Evolutionary conservation across 2,113 vertebrate genomes (phyloP).

Genomic region (Pterophyllum scalare): DNA sequence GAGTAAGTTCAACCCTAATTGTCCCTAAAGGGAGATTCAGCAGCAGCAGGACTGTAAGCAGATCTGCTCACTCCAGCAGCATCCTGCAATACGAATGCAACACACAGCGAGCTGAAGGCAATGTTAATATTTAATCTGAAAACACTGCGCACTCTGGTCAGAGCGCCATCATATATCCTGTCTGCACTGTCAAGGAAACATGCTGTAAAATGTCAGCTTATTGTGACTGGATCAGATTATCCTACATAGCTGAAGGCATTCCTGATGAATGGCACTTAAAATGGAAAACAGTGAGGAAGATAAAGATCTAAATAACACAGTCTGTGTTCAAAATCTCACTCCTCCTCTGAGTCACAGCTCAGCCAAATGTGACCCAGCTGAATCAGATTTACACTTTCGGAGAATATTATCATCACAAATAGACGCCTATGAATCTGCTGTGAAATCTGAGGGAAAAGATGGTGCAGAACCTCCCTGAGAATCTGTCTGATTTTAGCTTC

Average conservation of each 20-base stretch:
- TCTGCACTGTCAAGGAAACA: background rate
- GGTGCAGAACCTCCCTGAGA: background rate
- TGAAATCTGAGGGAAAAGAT: background rate
- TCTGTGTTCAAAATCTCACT: background rate
- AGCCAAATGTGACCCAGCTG: slow-evolving; percentile 3
- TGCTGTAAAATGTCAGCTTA: background rate
- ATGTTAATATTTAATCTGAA: background rate
- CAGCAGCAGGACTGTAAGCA: background rate
- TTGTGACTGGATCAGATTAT: background rate
- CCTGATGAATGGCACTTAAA: background rate
- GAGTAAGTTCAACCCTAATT: background rate
- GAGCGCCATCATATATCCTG: background rate
- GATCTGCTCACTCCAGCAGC: background rate
- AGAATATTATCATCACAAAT: background rate
- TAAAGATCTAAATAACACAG: background rate
- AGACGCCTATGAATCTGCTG: background rate
- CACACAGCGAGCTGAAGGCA: background rate
- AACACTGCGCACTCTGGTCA: background rate
- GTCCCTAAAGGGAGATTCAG: background rate
- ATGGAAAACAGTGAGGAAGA: background rate
- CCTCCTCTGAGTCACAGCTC: background rate
- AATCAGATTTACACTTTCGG: background rate
- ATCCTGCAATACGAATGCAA: background rate
- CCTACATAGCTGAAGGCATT: background rate
- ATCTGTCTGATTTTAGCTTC: background rate